phyloP scores from a whole-genome alignment of 2,797 vertebrate species.

The Diplodus puntazzo region DNA sequence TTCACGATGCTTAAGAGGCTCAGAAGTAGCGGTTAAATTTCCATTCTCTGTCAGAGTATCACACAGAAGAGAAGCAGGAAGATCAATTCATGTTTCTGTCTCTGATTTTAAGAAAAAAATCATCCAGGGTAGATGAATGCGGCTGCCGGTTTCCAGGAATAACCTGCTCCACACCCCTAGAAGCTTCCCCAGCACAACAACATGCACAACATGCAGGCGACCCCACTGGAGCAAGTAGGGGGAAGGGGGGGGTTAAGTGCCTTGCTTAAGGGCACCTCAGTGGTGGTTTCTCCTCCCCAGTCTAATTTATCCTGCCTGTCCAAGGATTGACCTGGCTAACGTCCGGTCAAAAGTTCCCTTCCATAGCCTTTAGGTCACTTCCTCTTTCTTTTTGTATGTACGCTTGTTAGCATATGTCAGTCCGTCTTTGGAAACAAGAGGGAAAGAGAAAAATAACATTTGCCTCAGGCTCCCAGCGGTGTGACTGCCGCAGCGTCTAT shows the following conservation, averaged over 20 bases:
- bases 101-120: not conserved
- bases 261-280: slow-evolving; percentile 61
- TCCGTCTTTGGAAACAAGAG: slow-evolving; percentile 43
- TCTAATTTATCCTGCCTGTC: slow-evolving; percentile 65
- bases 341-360: slow-evolving; percentile 46
- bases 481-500: slow-evolving; percentile 43
- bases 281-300: slow-evolving; percentile 49
- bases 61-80: slow-evolving; percentile 16
- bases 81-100: slow-evolving; percentile 1
- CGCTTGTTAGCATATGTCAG: slow-evolving; percentile 31
- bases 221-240: slow-evolving; percentile 23
- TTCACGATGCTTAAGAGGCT: slow-evolving; percentile 22
- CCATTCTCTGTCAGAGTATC: slow-evolving; percentile 13
- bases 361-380: slow-evolving; percentile 46
- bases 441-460: slow-evolving; percentile 47
- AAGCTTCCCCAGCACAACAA: slow-evolving; percentile 32
- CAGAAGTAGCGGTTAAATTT: not conserved
- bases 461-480: slow-evolving; percentile 50
- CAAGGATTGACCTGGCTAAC: slow-evolving; percentile 29
- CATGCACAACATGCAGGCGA: slow-evolving; percentile 1
- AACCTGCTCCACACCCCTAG: slow-evolving; percentile 15
- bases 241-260: slow-evolving; percentile 51
- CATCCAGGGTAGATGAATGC: not conserved
- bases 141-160: slow-evolving; percentile 15
- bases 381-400: slow-evolving; percentile 15